Conservation (phyloP, 2,113 vertebrate genomes). For the Corvus cornix region DNA sequence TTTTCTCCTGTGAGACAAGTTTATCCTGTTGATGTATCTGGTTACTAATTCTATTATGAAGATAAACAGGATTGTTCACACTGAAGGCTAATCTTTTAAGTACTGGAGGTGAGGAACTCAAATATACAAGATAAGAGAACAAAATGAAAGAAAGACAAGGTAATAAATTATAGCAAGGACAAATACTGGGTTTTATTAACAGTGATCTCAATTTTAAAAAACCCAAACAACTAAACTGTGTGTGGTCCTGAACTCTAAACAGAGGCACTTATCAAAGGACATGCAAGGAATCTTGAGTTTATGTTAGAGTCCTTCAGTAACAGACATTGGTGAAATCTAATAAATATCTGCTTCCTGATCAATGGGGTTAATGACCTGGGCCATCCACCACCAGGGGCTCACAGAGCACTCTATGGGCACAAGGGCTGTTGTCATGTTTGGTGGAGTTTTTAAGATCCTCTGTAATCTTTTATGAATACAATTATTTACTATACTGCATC, state of each 20-base stretch:
- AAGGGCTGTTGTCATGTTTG: not conserved
- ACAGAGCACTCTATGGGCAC: accelerated
- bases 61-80: not conserved
- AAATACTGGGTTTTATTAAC: not conserved
- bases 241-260: not conserved
- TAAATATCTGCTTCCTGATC: not conserved
- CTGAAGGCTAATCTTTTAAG: not conserved
- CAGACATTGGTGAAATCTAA: not conserved
- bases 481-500: not conserved
- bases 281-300: not conserved
- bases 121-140: not conserved
- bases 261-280: not conserved
- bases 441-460: not conserved
- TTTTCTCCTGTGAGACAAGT: not conserved
- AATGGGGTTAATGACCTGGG: not conserved
- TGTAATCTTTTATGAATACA: accelerated
- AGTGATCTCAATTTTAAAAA: not conserved
- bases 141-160: not conserved
- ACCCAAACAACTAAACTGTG: not conserved
- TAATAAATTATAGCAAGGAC: not conserved
- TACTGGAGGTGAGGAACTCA: not conserved
- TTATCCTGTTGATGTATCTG: not conserved
- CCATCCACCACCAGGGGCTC: not conserved
- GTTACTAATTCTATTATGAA: not conserved
- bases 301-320: not conserved